Conservation (phyloP, 1,140 invertebrate genomes). For the Brachionus sp. region DNA sequence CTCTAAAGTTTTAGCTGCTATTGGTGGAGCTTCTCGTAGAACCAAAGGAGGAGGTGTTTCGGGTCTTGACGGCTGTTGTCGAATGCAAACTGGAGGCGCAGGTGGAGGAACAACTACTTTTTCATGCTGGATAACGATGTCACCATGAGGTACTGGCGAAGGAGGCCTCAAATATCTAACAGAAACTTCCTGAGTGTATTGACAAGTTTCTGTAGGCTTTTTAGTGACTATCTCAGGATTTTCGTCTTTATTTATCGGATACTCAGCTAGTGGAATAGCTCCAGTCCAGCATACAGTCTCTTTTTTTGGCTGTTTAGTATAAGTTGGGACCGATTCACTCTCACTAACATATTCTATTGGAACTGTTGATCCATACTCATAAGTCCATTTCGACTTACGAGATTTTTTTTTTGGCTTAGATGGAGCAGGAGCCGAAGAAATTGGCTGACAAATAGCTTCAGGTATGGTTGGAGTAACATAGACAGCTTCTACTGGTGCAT, state of each 20-base stretch:
- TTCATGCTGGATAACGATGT: constrained; percentile 23
- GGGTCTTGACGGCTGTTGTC: constrained; percentile 39
- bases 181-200: constrained; percentile 29
- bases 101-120: constrained; percentile 10
- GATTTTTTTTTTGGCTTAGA: neutral
- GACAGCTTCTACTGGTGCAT: neutral
- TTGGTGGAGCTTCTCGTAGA: constrained; percentile 43
- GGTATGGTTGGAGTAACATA: neutral
- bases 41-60: constrained; percentile 34
- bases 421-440: neutral
- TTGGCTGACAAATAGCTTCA: neutral
- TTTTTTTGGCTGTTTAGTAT: neutral
- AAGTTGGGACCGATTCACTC: constrained; percentile 1
- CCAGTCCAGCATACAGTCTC: neutral
- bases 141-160: constrained; percentile 42
- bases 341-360: constrained; percentile 10
- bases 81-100: constrained; percentile 39
- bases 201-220: neutral
- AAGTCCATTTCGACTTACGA: neutral
- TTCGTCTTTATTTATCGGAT: constrained; percentile 46
- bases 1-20: neutral
- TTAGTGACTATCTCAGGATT: constrained; percentile 31
- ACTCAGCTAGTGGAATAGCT: constrained; percentile 5
- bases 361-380: neutral
- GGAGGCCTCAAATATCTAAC: constrained; percentile 41